phyloP scores from a whole-genome alignment of 2,888 invertebrate genomes.

The Tetranychus truncatus region DNA sequence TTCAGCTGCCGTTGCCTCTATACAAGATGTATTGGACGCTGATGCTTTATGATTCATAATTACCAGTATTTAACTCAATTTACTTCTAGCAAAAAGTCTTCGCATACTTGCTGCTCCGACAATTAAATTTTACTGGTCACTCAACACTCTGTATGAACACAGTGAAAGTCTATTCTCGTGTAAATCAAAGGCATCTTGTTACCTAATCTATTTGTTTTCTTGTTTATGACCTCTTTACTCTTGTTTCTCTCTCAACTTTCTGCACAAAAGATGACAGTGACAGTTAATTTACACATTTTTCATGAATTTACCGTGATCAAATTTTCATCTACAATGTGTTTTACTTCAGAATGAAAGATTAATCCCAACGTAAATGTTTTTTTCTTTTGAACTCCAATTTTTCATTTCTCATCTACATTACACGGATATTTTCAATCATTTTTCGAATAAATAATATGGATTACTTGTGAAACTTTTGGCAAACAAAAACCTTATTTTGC shows the following conservation, averaged over 20 bases:
- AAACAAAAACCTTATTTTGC: too few species aligned
- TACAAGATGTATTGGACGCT: background rate
- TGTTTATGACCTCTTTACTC: background rate
- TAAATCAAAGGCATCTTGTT: background rate
- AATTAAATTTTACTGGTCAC: background rate
- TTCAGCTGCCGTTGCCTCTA: conserved; percentile 12
- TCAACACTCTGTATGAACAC: too few species aligned
- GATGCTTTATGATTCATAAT: conserved; percentile 5
- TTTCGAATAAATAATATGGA: too few species aligned
- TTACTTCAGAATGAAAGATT: background rate
- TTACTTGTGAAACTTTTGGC: too few species aligned
- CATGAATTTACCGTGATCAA: background rate
- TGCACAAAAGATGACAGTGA: background rate
- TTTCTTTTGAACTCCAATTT: too few species aligned
- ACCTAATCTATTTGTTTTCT: background rate
- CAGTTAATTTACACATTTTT: background rate
- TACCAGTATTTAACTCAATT: background rate
- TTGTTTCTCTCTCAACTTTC: background rate
- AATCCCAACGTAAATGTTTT: background rate
- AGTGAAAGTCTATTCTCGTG: background rate
- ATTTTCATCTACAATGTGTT: background rate
- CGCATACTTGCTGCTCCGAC: background rate
- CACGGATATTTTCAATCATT: too few species aligned
- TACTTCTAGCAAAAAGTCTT: background rate
- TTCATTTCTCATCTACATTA: too few species aligned